A percentile compares a stretch with the other conserved stretches of the same genome.
Conservation (phyloP, 2,797 vertebrate genomes). For the Enteromius treurensis region DNA sequence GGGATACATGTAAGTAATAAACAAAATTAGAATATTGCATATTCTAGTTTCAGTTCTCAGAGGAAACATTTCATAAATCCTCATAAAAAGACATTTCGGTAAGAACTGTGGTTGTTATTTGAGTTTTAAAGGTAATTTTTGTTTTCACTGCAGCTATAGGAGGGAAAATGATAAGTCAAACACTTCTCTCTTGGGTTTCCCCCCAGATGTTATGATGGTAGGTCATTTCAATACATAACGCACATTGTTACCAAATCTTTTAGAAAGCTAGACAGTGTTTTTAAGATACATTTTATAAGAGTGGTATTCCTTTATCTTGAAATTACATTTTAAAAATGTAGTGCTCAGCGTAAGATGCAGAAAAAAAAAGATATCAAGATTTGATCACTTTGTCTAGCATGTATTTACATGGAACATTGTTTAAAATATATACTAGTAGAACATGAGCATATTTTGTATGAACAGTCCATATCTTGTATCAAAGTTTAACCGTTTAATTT, state of each 20-base stretch:
- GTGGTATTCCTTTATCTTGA: background rate
- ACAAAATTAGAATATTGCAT: background rate
- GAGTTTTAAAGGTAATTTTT: background rate
- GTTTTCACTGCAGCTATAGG: slow-evolving; percentile 67
- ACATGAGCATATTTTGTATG: background rate
- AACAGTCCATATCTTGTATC: background rate
- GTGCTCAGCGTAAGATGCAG: background rate
- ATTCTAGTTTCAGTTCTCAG: background rate
- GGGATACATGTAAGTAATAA: background rate
- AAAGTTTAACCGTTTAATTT: background rate
- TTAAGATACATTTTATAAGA: background rate
- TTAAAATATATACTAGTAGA: background rate
- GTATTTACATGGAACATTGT: background rate
- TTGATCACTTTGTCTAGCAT: background rate
- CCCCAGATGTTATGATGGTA: slow-evolving; percentile 74
- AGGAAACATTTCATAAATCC: background rate
- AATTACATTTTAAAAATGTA: background rate
- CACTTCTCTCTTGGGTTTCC: slow-evolving; percentile 73
- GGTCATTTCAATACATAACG: slow-evolving; percentile 26
- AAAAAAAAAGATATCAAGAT: background rate
- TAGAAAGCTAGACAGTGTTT: background rate
- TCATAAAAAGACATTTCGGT: background rate
- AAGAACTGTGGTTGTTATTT: background rate
- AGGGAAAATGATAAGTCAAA: slow-evolving; percentile 75
- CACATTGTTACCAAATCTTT: background rate